Evolutionary conservation across 2,113 vertebrate species (phyloP), one percentile per base, ranked within the genome.

Genomic region (Pyrgilauda ruficollis): DNA sequence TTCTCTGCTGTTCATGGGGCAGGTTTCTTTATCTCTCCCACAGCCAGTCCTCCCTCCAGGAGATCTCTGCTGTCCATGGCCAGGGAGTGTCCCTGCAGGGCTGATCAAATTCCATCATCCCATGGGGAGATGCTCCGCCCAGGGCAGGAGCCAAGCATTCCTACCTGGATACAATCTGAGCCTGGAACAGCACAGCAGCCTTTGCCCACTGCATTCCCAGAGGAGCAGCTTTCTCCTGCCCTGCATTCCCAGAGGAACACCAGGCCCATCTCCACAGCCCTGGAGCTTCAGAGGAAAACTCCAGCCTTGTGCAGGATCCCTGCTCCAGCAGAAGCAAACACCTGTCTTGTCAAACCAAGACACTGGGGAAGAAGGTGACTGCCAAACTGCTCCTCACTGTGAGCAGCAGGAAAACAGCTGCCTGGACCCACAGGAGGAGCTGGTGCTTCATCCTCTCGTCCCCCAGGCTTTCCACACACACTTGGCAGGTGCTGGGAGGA

Each of bases 401-500:
- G 5, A 80, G 59, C 26, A 77, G 35, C 49, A 77, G 58, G 13
- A 77, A 73, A 81, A 58, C 52, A 47, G 31, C 3, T 17, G 26
- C n/a, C 64, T 55, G n/a, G 26, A 4, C 44, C 4, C 79, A 24
- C 58, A n/a, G 59, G 23, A 84, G 33, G 50, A 44, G 49, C 27
- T n/a, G 83, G 8, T 76, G 24, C 67, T 33, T n/a, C 67, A 50
- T 39, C 30, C 33, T 22, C 21, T 67, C 9, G 0, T 52, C 23
- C 26, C 8, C 1, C 2, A 5, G 13, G 41, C 39, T 72, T 69
- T 52, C 37, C 2, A 2, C 20, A 68, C 1, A 0, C 30, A 2
- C 27, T 9, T 31, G 72, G 22, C 31, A 78, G 61, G 21, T 43
- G 26, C 58, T 43, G 70, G 21, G 8, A 39, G 58, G 22, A 67